Evolutionary conservation across 2,113 vertebrate genomes (phyloP), one percentile per base, ranked within the genome.

Genomic region (Silurus meridionalis): DNA sequence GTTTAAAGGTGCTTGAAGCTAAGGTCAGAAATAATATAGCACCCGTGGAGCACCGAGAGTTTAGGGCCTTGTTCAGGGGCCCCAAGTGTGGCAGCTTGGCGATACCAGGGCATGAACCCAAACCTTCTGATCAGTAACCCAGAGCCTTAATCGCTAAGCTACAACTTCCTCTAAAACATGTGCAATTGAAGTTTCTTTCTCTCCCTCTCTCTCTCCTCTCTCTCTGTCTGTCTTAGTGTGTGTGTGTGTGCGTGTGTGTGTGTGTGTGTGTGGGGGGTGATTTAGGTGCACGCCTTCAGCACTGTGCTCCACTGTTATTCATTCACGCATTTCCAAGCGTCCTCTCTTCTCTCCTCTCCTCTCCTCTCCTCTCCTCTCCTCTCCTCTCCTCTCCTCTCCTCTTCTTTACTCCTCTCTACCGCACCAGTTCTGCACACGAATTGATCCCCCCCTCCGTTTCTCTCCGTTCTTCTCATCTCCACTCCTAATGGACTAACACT

Each of bases 361-460:
- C n/a, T 28, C 25, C 77, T 80, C 53, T 55, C 71, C 71, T 74
- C 67, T 52, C 72, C 9, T 28, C 25, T 37, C 25, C 8, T 25
- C n/a, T 46, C 69, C 72, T 60, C n/a, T 28, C 25, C 77, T 80
- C 53, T 55, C 71, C 71, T 74, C 67, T 72, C 14, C 69, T 72
- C 69, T 75, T 55, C 46, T 82, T 37, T 2, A 37, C 67, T 72
- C 14, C 69, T 72, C 69, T 75, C 79, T 23, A 64, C 63, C n/a
- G n/a, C n/a, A 0, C n/a, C 57, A 52, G 25, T 46, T 83, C 21
- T n/a, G 50, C 48, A 25, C 61, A 10, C 13, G 46, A 17, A 28
- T 1, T 15, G 53, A 28, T 3, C 37, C 37, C 37, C 37, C 37
- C 1, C 37, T 3, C 37, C 37, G 28, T 53, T 57, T 57, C 75